Evolutionary conservation across 2,888 invertebrate genomes (phyloP).

Genomic region (Brachypalpus laphriformis): DNA sequence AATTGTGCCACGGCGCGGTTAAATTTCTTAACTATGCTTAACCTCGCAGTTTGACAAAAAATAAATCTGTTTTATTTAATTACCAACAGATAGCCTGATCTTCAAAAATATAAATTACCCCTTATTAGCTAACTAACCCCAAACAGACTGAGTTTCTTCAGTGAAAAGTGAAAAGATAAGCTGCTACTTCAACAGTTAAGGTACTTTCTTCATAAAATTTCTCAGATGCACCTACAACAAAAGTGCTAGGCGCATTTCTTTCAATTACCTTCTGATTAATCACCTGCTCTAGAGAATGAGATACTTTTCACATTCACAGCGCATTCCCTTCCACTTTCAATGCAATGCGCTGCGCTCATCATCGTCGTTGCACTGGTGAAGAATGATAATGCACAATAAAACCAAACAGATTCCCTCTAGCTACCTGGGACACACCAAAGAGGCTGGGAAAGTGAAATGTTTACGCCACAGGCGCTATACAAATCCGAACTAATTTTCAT

Average conservation of each 20-base stretch:
- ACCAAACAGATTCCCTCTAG: background rate
- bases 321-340: slow-evolving; percentile 42
- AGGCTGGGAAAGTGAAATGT: slow-evolving; percentile 26
- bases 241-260: slow-evolving; percentile 7
- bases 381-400: slow-evolving; percentile 19
- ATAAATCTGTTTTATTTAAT: no score
- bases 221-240: slow-evolving; percentile 7
- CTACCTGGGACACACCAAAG: background rate
- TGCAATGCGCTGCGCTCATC: background rate
- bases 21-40: no score
- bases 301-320: slow-evolving; percentile 34
- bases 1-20: no score
- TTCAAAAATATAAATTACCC: no score
- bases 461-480: background rate
- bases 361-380: background rate
- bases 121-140: no score
- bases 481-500: slow-evolving; percentile 14
- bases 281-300: slow-evolving; percentile 22
- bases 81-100: no score
- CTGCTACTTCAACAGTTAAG: background rate
- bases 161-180: background rate
- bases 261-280: slow-evolving; percentile 40
- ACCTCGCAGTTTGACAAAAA: no score
- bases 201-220: slow-evolving; percentile 28
- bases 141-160: no score